These are phyloP conservation scores for Plestiodon gilberti DNA, from an alignment of 2,113 vertebrate species.

Conservation along the genomic window DNA sequence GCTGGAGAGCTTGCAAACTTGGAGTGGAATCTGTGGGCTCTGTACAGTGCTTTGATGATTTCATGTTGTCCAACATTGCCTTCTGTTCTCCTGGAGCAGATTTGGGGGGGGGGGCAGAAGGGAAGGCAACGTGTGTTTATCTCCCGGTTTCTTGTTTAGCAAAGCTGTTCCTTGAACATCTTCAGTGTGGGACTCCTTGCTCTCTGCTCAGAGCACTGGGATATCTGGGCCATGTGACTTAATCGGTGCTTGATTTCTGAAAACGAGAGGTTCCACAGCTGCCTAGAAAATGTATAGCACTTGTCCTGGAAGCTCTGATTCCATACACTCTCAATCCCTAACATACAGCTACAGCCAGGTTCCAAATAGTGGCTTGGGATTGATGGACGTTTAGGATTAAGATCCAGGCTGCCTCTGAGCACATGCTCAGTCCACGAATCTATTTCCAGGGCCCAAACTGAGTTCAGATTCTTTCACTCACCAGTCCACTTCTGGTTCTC, in stretches of 20 bases:
- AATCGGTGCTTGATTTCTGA: too few relatives aligned
- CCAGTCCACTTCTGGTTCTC: too few relatives aligned
- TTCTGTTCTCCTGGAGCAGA: conserved; percentile 12
- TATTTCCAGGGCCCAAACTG: too few relatives aligned
- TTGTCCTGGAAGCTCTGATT: not conserved
- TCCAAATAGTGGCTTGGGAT: too few relatives aligned
- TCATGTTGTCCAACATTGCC: conserved; percentile 2
- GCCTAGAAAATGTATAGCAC: not conserved
- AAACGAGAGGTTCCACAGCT: too few relatives aligned
- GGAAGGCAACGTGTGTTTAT: not conserved
- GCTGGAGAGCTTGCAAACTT: not conserved
- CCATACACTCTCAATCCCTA: too few relatives aligned
- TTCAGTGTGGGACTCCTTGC: not conserved
- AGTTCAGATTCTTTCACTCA: too few relatives aligned
- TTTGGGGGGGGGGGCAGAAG: not conserved
- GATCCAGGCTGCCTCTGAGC: too few relatives aligned
- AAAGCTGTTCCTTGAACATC: not conserved
- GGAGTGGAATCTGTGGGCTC: not conserved
- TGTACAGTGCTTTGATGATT: not conserved
- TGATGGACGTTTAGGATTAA: too few relatives aligned
- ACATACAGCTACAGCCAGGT: too few relatives aligned
- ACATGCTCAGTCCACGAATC: too few relatives aligned
- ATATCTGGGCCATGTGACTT: not conserved
- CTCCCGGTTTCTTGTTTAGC: not conserved
- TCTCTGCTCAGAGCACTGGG: not conserved